phyloP scores from a whole-genome alignment of 1,140 invertebrate genomes.

The Colletes gigas region DNA sequence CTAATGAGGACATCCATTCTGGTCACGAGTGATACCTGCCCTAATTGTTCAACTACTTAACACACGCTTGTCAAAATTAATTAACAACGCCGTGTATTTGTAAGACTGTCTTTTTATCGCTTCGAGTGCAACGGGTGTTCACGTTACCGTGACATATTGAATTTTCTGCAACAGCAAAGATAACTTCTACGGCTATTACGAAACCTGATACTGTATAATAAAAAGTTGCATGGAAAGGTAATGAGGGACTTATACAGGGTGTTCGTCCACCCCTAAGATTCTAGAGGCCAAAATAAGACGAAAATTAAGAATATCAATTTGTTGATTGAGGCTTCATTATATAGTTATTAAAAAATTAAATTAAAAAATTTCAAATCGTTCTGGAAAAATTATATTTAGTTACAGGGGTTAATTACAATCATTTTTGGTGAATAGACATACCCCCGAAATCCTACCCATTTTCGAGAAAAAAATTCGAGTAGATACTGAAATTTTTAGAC shows the following conservation, averaged over 20 bases:
- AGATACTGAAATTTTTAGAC: too few species aligned
- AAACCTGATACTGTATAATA: not conserved
- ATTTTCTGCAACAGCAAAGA: constrained; percentile 12
- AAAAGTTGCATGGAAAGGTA: not conserved
- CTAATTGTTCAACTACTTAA: constrained; percentile 27
- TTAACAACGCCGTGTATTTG: not conserved
- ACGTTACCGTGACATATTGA: constrained; percentile 14
- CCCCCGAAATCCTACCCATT: too few species aligned
- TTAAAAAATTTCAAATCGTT: too few species aligned
- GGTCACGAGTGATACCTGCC: constrained; percentile 9
- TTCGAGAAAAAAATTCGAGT: too few species aligned
- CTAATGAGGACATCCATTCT: not conserved
- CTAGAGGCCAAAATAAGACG: too few species aligned
- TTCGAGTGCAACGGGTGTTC: not conserved
- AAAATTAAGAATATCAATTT: too few species aligned
- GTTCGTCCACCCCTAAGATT: too few species aligned
- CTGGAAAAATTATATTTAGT: too few species aligned
- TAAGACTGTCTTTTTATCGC: constrained; percentile 21
- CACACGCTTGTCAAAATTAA: not conserved
- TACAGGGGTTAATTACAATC: too few species aligned
- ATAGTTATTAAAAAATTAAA: too few species aligned
- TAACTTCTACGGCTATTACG: not conserved
- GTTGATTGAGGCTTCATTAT: too few species aligned
- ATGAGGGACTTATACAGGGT: not conserved
- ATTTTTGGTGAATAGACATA: too few species aligned